phyloP scores from a whole-genome alignment of 2,797 vertebrate genomes.

The Okamejei kenojei region DNA sequence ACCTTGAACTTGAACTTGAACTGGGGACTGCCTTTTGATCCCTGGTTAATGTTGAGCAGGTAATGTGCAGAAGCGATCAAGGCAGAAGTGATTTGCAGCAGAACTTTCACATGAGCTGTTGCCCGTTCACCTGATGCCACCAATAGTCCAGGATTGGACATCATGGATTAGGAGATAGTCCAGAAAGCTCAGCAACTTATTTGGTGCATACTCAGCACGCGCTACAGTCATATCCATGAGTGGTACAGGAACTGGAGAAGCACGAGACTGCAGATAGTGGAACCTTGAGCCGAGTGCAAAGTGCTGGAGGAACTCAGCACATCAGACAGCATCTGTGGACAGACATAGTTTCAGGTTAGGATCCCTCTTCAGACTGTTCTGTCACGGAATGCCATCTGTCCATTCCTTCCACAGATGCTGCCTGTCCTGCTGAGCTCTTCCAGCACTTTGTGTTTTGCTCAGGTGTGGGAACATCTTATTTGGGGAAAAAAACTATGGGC shows the following conservation, averaged over 20 bases:
- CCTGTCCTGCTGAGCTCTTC: too few relatives aligned
- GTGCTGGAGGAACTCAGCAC: too few relatives aligned
- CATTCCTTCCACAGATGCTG: too few relatives aligned
- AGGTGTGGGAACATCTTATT: too few relatives aligned
- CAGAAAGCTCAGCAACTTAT: not conserved
- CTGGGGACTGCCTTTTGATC: not conserved
- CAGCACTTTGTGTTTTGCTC: too few relatives aligned
- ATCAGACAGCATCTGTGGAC: too few relatives aligned
- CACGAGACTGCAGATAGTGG: too few relatives aligned
- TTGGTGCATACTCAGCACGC: not conserved
- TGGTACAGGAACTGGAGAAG: not conserved
- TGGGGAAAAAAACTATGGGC: not conserved
- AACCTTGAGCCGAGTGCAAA: too few relatives aligned
- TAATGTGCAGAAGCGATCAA: not conserved
- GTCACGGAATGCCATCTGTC: too few relatives aligned
- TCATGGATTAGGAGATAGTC: not conserved
- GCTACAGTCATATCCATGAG: not conserved
- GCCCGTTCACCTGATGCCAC: not conserved
- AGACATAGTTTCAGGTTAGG: too few relatives aligned
- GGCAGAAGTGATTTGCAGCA: not conserved
- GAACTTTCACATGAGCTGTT: not conserved
- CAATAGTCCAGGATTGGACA: not conserved
- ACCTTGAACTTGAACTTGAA: too few relatives aligned
- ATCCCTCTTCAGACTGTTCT: too few relatives aligned
- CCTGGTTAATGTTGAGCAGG: not conserved